Base-by-base conservation (phyloP, 2,797 vertebrate species). In the Trematocara caparti region DNA sequence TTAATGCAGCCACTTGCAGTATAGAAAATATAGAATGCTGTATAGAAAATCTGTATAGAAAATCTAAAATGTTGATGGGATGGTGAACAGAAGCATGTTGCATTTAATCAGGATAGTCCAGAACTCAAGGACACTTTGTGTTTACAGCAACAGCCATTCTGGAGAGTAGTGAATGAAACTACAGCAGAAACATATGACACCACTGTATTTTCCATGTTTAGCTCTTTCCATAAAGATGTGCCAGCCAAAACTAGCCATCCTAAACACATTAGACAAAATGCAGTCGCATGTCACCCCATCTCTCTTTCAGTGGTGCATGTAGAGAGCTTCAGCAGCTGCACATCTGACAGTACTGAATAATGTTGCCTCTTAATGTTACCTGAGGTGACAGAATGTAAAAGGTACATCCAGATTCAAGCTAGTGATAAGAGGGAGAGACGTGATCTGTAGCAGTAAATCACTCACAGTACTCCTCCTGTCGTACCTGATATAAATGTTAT, bases 341-440 rank as follows among this genome's bases (percentile, higher is more conserved):
- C 6, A 32, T 81, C 78, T 83, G 87, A 85, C 89, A 88, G 75
- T 6, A 1, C 40, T 77, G 50, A 47, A 43, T 47, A 71, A 71
- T 59, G 11, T 72, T 27, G n/a, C 5, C 62, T 36, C 21, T 21
- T 2, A 30, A 14, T 78, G 79, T 83, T 17, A 81, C 87, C 85
- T 15, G 62, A 45, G 84, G 88, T 4, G 8, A 87, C 83, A 81
- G 34, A 83, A 62, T 66, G 34, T 84, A 74, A 78, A 80, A 27
- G 79, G 43, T 76, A 76, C 50, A 5, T 84, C 75, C 78, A 85
- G 75, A 91, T 83, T 79, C 9, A 53, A 79, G 72, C 40, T 45
- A 71, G 9, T 71, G 85, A 85, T 69, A 76, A 8, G 38, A 87
- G 74, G 55, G 74, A 73, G 75, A 81, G 74, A 83, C 49, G 30